Evolutionary conservation across 1,140 invertebrate species (phyloP).

Genomic region (Melitaea cinxia): DNA sequence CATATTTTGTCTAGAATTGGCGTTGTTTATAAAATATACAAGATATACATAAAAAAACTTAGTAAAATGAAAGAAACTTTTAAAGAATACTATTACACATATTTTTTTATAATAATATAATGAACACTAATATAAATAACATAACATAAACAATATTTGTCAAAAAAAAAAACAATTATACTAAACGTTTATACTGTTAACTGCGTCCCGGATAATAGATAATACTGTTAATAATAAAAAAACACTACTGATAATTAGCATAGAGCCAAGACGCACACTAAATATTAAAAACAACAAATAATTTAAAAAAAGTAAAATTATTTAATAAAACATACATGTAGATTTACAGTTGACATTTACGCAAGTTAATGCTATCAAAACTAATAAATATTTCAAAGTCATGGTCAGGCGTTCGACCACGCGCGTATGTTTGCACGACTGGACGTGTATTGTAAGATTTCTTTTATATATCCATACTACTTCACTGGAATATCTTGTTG

Average conservation of each 20-base stretch:
- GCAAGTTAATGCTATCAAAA: slow-evolving; percentile 56
- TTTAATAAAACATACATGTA: slow-evolving; percentile 58
- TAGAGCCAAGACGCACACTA: no score
- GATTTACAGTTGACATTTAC: slow-evolving; percentile 62
- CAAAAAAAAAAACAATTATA: no score
- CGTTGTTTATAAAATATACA: not conserved
- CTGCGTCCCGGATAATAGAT: no score
- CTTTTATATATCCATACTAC: slow-evolving; percentile 67
- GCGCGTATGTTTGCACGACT: slow-evolving; percentile 58
- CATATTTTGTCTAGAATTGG: slow-evolving; percentile 85
- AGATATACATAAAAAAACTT: not conserved
- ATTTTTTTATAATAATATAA: no score
- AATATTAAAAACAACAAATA: slow-evolving; percentile 16
- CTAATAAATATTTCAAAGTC: slow-evolving; percentile 63
- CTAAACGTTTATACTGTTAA: no score
- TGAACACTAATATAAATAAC: not conserved
- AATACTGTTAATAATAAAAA: no score
- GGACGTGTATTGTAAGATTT: slow-evolving; percentile 44
- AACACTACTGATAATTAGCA: not conserved
- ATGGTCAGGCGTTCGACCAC: slow-evolving; percentile 65
- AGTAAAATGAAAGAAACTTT: not conserved
- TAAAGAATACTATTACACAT: not conserved
- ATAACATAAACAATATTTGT: no score
- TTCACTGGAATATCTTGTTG: slow-evolving; percentile 23
- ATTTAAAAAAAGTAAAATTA: not conserved